Base-by-base conservation (phyloP, 2,113 vertebrate genomes). In the Microtus richardsoni region DNA sequence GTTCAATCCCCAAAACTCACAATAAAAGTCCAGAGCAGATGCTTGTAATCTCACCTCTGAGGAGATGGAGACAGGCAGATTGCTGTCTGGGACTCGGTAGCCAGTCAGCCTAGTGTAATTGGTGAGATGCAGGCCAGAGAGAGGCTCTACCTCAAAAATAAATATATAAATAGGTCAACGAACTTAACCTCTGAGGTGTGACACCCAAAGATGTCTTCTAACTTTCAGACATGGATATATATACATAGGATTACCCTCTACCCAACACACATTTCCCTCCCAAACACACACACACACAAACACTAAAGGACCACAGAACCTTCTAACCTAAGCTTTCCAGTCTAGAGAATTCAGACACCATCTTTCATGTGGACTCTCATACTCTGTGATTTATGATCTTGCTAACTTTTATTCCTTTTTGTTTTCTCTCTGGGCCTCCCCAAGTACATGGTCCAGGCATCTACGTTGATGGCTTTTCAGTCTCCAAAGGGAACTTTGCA, bases 331-430 rank as follows among this genome's bases (percentile, higher is more conserved):
- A 39, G 33, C 28, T 58, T 88, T n/a, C 79, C 52, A 68, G 22
- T 60, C 30, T 54, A 5, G 21, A 60, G 7, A 17, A 17, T 0
- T 0, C 2, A 91, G 91, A 39, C 0, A 2, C 30, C 11, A 9
- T 44, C 12, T 54, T 73, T 47, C 14, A 17, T 41, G 5, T 7
- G 30, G 36, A 62, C 21, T 44, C 36, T 73, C 73, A n/a, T 11
- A 39, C 6, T 12, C 41, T 14, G 24, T 4, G 21, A 3, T 47
- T 77, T 36, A 16, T 80, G 44, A 39, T 22, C 30, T n/a, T 36
- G 17, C 13, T 71, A 10, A 83, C 28, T 39, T 83, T 75, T 47
- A n/a, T n/a, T 88, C 39, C 17, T 47, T 22, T 33, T 3, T n/a
- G 70, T 33, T 19, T 80, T 22, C 82, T 58, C 58, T 2, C 47